Evolutionary conservation across 37 sponge, comb jelly and placozoan genomes (phyloP), one percentile per base, ranked within the genome.

Genomic region (Aplysina aerophoba): DNA sequence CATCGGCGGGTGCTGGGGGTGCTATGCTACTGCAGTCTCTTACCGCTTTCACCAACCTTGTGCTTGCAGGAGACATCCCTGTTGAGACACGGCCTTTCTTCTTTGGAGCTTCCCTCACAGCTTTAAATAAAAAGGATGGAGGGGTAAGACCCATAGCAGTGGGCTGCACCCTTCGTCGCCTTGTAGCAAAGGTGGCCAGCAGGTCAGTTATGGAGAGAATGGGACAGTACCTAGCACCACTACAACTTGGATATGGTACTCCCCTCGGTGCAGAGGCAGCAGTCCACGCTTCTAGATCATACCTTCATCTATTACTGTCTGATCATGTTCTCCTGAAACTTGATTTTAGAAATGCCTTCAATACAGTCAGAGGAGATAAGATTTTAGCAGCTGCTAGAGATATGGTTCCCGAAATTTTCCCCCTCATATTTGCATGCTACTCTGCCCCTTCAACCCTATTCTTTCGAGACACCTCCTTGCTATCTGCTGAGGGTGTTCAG

Each of bases 81-180:
- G 37, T 36, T 24, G 17, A 68, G 3, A 50, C 85, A 21, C 50
- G 85, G 24, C 85, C 80, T 40, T 58, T 80, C 73, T 68, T 89
- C 16, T 85, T 84, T 69, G 89, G 89, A 59, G 85, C 89, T 28
- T 55, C 40, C 58, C 33, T 89, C n/a, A 64, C 65, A 13, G 85
- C 89, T 13, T 63, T 85, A 8, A n/a, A 28, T 19, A 89, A 80
- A 59, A 80, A 84, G 55, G 81, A 81, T 81, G 85, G 85, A 20
- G 85, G 85, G 33, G 34, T 89, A 15, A 66, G 85, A 20, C 82
- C 85, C 30, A 89, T 89, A 40, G 89, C 89, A 36, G 83, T 89
- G 40, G 89, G 85, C 11, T 27, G 79, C 22, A 80, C 85, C 58
- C 61, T 89, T 16, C 80, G 85, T 0, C 59, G 81, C 4, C 73